phyloP scores from a whole-genome alignment of 1,140 invertebrate species.

The Pemphigus obesinymphae region DNA sequence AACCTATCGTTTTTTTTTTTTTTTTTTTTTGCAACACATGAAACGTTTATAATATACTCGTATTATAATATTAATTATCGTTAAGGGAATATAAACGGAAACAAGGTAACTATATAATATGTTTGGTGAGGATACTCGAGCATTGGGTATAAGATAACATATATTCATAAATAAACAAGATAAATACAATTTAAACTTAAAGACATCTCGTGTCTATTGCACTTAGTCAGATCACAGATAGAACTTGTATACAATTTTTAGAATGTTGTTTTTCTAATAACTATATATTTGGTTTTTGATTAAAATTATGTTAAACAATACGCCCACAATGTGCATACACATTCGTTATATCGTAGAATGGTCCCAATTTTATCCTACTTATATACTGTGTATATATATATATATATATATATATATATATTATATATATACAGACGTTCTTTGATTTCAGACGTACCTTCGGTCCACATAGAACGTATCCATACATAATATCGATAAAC shows the following conservation, averaged over 20 bases:
- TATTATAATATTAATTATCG: too few species aligned
- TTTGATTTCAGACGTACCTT: too few species aligned
- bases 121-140: neutral
- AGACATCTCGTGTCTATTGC: conserved; percentile 25
- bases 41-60: too few species aligned
- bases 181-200: conserved; percentile 11
- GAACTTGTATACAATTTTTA: conserved; percentile 16
- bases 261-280: neutral
- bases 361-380: neutral
- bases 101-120: neutral
- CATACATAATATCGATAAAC: too few species aligned
- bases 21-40: too few species aligned
- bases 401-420: too few species aligned
- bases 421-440: too few species aligned
- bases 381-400: too few species aligned
- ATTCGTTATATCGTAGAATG: neutral
- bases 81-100: neutral
- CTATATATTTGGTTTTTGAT: neutral
- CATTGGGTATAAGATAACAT: neutral
- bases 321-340: too few species aligned
- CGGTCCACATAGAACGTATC: too few species aligned
- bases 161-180: neutral
- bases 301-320: neutral
- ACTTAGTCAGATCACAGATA: conserved; percentile 31
- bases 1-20: too few species aligned